Evolutionary conservation across 2,888 invertebrate genomes (phyloP), one percentile per base, ranked within the genome.

Genomic region (Lymantria monacha): DNA sequence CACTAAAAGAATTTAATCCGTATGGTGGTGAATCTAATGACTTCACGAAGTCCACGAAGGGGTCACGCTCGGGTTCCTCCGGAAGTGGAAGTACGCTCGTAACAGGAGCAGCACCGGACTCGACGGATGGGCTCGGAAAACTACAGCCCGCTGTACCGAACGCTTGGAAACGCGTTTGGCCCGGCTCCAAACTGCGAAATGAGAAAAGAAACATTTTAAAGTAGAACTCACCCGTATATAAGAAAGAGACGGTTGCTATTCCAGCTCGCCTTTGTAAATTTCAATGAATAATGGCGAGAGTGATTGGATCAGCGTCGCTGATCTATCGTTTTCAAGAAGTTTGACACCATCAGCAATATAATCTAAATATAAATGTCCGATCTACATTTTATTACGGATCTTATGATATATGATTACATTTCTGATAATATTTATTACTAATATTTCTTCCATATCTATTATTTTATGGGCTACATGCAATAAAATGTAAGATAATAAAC

Each of bases 161-260:
- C 87, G 89, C 86, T 88, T 86, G 91, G 76, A 91, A 91, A 86
- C 85, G 85, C 83, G 83, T 82, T 92, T 92, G 92, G 91, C 92
- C 85, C 88, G 88, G 84, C 85, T 92, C 91, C 92, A 92, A 92
- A 83, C 91, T 90, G 92, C 83, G 87, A 91, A 90, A 90, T 88
- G 90, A 88, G 90, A 90, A 90, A 91, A 91, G 87, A 89, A 89
- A 88, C 76, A 78, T 72, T 82, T 83, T 84, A 86, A 87, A 85
- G 84, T 85, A 83, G 78, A 83, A 75, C 85, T 70, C 72, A 72
- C 64, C 74, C 78, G 76, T 83, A 84, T 75, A 87, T 77, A 76
- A 83, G 90, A 91, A 72, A 85, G 90, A 87, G 91, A 91, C 77
- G 80, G 81, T 69, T 57, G 79, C 70, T 69, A 76, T 84, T 83